These are phyloP conservation scores for Alauda arvensis DNA, from an alignment of 2,797 vertebrate genomes.

Conservation along the genomic window DNA sequence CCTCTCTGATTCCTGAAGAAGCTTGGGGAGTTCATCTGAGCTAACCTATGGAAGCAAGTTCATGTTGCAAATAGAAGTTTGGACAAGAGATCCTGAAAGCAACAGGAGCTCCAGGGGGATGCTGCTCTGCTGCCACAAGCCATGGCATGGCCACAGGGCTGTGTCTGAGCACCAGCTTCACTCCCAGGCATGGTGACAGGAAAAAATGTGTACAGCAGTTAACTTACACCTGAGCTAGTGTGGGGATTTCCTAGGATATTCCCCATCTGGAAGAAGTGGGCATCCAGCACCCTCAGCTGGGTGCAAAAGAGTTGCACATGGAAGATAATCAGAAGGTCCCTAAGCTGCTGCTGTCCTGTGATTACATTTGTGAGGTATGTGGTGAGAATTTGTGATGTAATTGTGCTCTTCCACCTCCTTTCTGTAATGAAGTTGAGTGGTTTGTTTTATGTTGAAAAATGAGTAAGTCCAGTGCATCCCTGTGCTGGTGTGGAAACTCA, in stretches of 20 bases:
- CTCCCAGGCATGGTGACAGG: not conserved
- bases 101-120: rapidly evolving
- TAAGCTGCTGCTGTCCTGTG: not conserved
- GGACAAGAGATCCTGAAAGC: not conserved
- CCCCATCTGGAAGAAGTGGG: not conserved
- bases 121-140: not conserved
- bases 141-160: too few relatives aligned
- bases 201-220: rapidly evolving
- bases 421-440: not conserved
- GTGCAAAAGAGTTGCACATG: rapidly evolving
- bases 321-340: not conserved
- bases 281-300: not conserved
- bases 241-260: too few relatives aligned
- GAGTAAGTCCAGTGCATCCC: not conserved
- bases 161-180: not conserved
- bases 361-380: not conserved
- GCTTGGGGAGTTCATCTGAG: not conserved
- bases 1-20: not conserved
- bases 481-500: not conserved
- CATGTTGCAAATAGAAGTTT: rapidly evolving
- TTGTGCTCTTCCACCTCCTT: not conserved
- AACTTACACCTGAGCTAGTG: not conserved
- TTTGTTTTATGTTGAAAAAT: not conserved
- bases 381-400: not conserved
- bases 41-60: not conserved